Conservation (phyloP, 2,888 invertebrate genomes). For the Ganaspis brasiliensis region DNA sequence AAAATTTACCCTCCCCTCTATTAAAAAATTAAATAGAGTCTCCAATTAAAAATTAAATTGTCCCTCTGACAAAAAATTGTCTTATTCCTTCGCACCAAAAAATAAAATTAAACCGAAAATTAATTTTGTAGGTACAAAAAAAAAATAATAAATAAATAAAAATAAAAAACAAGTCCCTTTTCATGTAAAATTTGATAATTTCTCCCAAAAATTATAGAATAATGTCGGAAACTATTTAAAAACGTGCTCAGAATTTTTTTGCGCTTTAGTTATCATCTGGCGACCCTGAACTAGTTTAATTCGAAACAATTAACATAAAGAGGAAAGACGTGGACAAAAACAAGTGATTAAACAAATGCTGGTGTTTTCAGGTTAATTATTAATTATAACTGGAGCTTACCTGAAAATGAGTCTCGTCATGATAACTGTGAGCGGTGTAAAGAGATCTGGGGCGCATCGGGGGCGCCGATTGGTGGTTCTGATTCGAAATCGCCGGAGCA, state of each 20-base stretch:
- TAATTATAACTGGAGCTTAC: slow-evolving; percentile 58
- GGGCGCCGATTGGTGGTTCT: slow-evolving; percentile 67
- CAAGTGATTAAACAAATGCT: background rate
- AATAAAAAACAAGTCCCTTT: background rate
- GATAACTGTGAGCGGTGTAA: slow-evolving; percentile 86
- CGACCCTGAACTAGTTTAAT: slow-evolving; percentile 2
- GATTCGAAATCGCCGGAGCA: slow-evolving; percentile 57
- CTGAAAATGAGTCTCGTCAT: slow-evolving; percentile 73
- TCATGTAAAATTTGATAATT: too few relatives aligned
- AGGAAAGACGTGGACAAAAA: background rate
- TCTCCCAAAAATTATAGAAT: background rate
- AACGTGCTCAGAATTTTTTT: slow-evolving; percentile 10
- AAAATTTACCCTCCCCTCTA: too few relatives aligned
- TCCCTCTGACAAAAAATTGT: too few relatives aligned
- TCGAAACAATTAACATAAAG: background rate
- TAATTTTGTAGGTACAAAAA: too few relatives aligned
- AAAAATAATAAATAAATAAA: background rate
- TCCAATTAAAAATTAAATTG: too few relatives aligned
- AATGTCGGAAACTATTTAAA: background rate
- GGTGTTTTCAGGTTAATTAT: background rate
- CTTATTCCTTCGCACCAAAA: too few relatives aligned
- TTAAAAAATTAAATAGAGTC: too few relatives aligned
- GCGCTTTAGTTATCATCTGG: background rate
- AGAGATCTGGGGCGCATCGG: slow-evolving; percentile 85
- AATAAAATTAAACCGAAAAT: too few relatives aligned